These are phyloP conservation scores for Oreotrochilus melanogaster DNA, from an alignment of 2,113 vertebrate genomes.

Conservation along the genomic window DNA sequence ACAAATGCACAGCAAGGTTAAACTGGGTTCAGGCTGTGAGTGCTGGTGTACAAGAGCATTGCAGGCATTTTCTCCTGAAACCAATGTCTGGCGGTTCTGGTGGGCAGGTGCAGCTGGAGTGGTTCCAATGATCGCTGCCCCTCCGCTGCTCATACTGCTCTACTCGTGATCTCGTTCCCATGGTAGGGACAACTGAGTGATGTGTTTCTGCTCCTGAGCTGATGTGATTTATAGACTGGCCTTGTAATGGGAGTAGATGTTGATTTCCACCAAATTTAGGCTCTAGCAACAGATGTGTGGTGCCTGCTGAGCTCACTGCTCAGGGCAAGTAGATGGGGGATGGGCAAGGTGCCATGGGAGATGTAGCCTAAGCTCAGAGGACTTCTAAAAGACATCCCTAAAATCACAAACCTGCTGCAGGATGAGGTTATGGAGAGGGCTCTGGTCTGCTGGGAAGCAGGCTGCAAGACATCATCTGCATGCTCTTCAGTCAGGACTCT, in stretches of 20 bases:
- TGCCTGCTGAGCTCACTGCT: not conserved
- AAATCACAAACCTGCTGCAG: not conserved
- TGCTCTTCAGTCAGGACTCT: rapidly evolving
- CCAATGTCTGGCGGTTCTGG: rapidly evolving
- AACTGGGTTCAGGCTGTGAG: not conserved
- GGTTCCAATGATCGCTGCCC: not conserved
- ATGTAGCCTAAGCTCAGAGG: not conserved
- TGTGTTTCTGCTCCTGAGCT: not conserved
- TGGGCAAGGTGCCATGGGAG: not conserved
- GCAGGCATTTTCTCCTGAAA: not conserved
- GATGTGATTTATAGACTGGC: not conserved
- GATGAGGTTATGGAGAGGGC: not conserved
- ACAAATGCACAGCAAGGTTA: not conserved
- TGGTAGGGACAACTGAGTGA: not conserved
- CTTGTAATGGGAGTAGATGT: not conserved
- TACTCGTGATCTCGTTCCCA: rapidly evolving
- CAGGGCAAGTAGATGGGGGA: not conserved
- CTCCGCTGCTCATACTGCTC: rapidly evolving
- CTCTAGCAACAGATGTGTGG: not conserved
- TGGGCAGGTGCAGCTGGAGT: not conserved
- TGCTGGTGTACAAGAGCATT: not conserved
- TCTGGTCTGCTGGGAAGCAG: not conserved
- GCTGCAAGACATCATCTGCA: not conserved
- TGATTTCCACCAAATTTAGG: not conserved
- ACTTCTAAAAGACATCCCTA: not conserved